Evolutionary conservation across 1,140 invertebrate genomes (phyloP).

Genomic region (Himalopsyche phryganea): DNA sequence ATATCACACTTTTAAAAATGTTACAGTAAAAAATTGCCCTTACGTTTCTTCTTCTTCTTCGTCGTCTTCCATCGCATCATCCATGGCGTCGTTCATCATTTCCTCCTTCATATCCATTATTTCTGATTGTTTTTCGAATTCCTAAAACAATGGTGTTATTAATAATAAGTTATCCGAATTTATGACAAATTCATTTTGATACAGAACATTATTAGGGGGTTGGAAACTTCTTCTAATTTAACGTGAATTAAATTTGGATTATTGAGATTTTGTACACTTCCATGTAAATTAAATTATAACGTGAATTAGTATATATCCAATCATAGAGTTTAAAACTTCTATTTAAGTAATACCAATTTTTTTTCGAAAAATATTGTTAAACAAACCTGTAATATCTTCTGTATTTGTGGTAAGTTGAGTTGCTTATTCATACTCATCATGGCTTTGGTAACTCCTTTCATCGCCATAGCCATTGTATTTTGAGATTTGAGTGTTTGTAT

Average conservation of each 20-base stretch:
- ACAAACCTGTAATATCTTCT: conserved; percentile 96
- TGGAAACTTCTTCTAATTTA: too few species aligned
- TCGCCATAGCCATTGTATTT: conserved; percentile 98
- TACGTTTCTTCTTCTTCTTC: conserved; percentile 98
- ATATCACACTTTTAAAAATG: neutral
- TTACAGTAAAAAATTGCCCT: conserved; percentile 20
- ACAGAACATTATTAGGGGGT: neutral
- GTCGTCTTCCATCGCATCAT: conserved; percentile 98
- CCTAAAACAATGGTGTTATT: conserved; percentile 55
- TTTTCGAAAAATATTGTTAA: too few species aligned
- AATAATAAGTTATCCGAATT: neutral
- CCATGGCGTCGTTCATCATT: conserved; percentile 99
- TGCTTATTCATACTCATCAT: conserved; percentile 99
- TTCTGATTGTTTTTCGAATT: conserved; percentile 99
- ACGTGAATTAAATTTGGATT: too few species aligned
- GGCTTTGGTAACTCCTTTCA: conserved; percentile 98
- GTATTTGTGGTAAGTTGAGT: conserved; percentile 97
- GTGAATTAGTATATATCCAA: too few species aligned
- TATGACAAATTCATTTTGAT: neutral
- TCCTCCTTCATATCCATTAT: conserved; percentile 99
- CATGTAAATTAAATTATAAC: too few species aligned
- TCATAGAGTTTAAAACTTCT: too few species aligned
- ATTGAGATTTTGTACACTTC: too few species aligned
- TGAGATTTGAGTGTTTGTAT: conserved; percentile 98
- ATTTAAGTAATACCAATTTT: too few species aligned